phyloP scores from a whole-genome alignment of 2,888 invertebrate species.

The Oscheius myriophilus region DNA sequence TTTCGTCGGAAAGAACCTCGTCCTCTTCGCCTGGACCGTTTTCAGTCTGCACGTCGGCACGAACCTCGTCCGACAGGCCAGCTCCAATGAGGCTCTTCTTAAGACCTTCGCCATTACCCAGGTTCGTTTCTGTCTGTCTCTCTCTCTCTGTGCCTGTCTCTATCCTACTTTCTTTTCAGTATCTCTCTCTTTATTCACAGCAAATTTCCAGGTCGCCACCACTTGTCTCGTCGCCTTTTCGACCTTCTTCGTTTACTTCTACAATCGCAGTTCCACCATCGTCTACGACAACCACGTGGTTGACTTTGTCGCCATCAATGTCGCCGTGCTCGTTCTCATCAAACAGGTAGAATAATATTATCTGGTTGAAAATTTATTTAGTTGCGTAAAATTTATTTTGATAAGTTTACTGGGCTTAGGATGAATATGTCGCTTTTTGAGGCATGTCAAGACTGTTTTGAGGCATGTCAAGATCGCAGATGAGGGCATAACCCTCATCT shows the following conservation, averaged over 20 bases:
- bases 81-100: conserved; percentile 46
- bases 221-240: conserved; percentile 38
- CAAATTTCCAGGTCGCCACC: conserved; percentile 30
- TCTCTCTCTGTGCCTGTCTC: too few species aligned
- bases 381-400: background rate
- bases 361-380: background rate
- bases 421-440: too few species aligned
- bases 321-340: conserved; percentile 63
- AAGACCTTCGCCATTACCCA: conserved; percentile 53
- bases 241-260: conserved; percentile 37
- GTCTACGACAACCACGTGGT: conserved; percentile 48
- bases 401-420: background rate
- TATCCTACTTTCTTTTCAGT: too few species aligned
- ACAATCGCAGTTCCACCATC: conserved; percentile 37
- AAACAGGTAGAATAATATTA: conserved; percentile 65
- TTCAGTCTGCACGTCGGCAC: conserved; percentile 43
- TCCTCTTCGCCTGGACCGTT: conserved; percentile 57
- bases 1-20: conserved; percentile 63
- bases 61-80: conserved; percentile 46
- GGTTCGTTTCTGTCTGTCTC: conserved; percentile 25
- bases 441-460: too few species aligned
- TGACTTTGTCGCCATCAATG: conserved; percentile 48
- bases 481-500: too few species aligned
- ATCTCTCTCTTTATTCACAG: background rate
- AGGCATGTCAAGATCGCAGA: too few species aligned